Conservation (phyloP, 2,113 vertebrate genomes). For the Fulmarus glacialis region DNA sequence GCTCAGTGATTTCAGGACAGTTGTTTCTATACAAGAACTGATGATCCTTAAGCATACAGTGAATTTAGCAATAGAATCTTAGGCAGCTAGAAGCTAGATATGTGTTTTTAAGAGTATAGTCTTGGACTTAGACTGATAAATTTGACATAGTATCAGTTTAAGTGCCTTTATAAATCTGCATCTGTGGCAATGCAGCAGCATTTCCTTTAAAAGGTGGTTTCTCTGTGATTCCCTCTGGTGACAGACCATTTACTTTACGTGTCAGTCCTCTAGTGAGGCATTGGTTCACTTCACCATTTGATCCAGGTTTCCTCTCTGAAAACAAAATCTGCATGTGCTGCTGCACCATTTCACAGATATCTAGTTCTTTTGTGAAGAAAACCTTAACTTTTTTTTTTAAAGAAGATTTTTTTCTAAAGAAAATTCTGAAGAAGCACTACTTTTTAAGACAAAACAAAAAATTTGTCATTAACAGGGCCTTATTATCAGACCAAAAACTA, state of each 20-base stretch:
- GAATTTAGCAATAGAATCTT: background rate
- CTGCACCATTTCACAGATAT: background rate
- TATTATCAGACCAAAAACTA: background rate
- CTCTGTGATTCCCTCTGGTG: background rate
- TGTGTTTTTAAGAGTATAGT: background rate
- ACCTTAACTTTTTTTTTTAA: background rate
- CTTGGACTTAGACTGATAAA: background rate
- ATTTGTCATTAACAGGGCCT: background rate
- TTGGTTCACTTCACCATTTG: background rate
- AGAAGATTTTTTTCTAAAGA: background rate
- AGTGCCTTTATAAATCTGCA: background rate
- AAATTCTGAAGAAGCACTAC: background rate
- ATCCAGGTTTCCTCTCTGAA: background rate
- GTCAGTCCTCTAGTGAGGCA: fast-evolving
- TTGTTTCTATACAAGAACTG: background rate
- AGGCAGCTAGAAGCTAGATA: background rate
- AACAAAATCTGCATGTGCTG: background rate
- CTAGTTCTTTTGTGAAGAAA: background rate
- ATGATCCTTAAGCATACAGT: background rate
- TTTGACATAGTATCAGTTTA: background rate
- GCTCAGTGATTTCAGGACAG: background rate
- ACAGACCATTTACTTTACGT: background rate
- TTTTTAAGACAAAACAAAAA: background rate
- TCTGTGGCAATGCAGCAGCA: background rate
- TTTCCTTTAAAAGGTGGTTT: background rate